Evolutionary conservation across 2,888 invertebrate species (phyloP).

Genomic region (Pasiphila rectangulata): DNA sequence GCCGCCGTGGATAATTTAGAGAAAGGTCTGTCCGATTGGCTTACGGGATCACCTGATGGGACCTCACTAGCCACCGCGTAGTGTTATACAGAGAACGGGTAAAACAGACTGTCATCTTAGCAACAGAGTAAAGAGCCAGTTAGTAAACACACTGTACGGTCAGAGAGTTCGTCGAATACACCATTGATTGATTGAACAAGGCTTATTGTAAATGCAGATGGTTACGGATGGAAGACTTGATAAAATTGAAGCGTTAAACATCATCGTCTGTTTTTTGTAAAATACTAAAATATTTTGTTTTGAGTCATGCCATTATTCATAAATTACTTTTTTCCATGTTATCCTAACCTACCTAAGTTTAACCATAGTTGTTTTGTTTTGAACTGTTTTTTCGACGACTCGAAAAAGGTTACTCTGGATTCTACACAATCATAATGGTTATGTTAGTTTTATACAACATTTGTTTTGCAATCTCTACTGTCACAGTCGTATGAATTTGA

Average conservation of each 20-base stretch:
- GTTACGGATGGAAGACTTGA: not conserved
- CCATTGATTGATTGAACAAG: conserved; percentile 4
- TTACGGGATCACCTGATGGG: conserved; percentile 43
- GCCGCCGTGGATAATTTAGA: conserved; percentile 48
- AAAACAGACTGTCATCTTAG: conserved; percentile 51
- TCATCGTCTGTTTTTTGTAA: too few species aligned
- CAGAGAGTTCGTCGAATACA: conserved; percentile 30
- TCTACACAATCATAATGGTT: too few species aligned
- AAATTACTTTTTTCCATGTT: too few species aligned
- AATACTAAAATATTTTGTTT: too few species aligned
- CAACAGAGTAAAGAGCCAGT: conserved; percentile 57
- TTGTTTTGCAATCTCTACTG: conserved; percentile 50
- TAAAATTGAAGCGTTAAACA: too few species aligned
- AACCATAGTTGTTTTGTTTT: too few species aligned
- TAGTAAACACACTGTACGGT: conserved; percentile 66
- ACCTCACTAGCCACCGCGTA: conserved; percentile 41
- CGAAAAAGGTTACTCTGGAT: too few species aligned
- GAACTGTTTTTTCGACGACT: too few species aligned
- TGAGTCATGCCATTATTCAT: too few species aligned
- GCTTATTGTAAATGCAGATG: not conserved
- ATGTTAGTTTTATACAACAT: not conserved
- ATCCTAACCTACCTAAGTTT: too few species aligned
- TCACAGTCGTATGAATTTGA: conserved; percentile 44
- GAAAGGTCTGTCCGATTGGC: conserved; percentile 44
- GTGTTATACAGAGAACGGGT: conserved; percentile 38